Evolutionary conservation across 2,888 invertebrate species (phyloP).

Genomic region (Tenthredo distinguenda): DNA sequence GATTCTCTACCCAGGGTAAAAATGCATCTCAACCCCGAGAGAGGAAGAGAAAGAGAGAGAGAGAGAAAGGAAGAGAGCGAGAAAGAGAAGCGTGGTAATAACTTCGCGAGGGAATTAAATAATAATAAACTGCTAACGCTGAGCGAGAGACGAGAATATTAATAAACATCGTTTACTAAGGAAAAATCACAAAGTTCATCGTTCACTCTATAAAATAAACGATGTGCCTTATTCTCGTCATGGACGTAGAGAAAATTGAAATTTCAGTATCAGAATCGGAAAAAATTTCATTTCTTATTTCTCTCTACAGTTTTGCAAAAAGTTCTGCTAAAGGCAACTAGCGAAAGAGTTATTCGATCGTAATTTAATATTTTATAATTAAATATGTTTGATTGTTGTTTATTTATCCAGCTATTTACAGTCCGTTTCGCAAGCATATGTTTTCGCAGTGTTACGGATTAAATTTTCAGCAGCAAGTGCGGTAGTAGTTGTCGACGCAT

Average conservation of each 20-base stretch:
- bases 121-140: slow-evolving; percentile 41
- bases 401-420: not conserved
- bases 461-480: slow-evolving; percentile 10
- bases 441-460: slow-evolving; percentile 19
- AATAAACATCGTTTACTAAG: slow-evolving; percentile 26
- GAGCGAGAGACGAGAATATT: slow-evolving; percentile 44
- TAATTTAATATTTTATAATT: not conserved
- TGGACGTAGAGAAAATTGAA: not conserved
- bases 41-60: not conserved
- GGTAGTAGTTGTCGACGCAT: slow-evolving; percentile 27
- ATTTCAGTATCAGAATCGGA: not conserved
- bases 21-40: slow-evolving; percentile 28
- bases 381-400: not conserved
- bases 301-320: not conserved
- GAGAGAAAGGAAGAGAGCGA: not conserved
- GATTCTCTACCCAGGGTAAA: slow-evolving; percentile 15
- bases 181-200: slow-evolving; percentile 3
- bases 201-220: slow-evolving; percentile 6
- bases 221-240: not conserved
- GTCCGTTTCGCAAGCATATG: not conserved
- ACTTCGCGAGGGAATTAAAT: slow-evolving; percentile 47
- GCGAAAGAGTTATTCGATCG: not conserved
- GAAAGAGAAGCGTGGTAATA: slow-evolving; percentile 25
- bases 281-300: not conserved
- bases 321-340: not conserved